These are phyloP conservation scores for Hyppa rectilinea DNA, from an alignment of 2,888 invertebrate genomes.

Conservation along the genomic window DNA sequence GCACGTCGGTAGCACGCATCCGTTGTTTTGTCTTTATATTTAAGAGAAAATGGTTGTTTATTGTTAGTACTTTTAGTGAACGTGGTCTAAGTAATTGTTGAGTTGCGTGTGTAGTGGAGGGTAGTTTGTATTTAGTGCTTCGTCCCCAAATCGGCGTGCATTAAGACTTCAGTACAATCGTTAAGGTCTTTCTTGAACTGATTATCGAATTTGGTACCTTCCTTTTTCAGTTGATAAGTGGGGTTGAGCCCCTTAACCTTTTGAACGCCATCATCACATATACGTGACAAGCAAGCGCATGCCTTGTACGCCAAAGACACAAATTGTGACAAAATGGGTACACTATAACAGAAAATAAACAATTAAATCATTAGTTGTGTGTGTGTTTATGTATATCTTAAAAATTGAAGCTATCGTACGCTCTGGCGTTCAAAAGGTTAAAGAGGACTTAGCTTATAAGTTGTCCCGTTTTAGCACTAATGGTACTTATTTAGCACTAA, in stretches of 20 bases:
- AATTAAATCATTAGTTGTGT: too few relatives aligned
- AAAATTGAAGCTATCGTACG: too few relatives aligned
- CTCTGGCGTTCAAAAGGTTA: too few relatives aligned
- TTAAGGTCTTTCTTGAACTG: not conserved
- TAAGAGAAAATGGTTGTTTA: not conserved
- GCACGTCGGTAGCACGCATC: conserved; percentile 1
- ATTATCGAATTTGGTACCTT: not conserved
- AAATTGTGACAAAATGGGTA: too few relatives aligned
- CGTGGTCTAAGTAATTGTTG: not conserved
- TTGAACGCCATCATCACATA: too few relatives aligned
- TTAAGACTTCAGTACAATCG: not conserved
- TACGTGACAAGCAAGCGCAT: too few relatives aligned
- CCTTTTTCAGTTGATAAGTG: not conserved
- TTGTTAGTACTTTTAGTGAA: not conserved
- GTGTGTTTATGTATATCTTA: too few relatives aligned
- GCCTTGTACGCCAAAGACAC: too few relatives aligned
- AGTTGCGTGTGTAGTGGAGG: not conserved
- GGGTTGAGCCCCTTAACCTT: not conserved
- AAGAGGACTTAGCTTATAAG: not conserved
- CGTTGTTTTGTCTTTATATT: not conserved
- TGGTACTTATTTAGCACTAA: too few relatives aligned
- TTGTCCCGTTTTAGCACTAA: not conserved
- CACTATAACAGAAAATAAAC: too few relatives aligned
- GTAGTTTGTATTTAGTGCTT: not conserved
- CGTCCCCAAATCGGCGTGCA: not conserved